Percentiles rank a stretch among this genome's conserved stretches.
Conservation (phyloP, 2,113 vertebrate species). For the Litocranius walleri region DNA sequence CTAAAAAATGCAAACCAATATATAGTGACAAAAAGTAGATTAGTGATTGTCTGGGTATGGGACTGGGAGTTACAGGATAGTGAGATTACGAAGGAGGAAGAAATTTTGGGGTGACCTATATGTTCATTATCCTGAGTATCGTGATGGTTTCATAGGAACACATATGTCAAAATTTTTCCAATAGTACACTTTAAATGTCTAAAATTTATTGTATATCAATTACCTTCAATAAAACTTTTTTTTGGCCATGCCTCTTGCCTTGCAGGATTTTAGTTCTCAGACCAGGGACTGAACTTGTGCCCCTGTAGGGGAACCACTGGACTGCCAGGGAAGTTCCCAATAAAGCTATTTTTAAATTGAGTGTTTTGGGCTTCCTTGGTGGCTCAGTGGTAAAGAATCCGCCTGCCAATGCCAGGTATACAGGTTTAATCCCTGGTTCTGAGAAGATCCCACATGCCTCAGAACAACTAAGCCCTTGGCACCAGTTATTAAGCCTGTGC, state of each 20-base stretch:
- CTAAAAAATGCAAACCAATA: neutral
- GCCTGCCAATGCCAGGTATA: neutral
- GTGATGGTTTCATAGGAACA: neutral
- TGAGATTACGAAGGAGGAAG: neutral
- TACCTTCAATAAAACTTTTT: neutral
- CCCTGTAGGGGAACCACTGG: neutral
- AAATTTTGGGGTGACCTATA: neutral
- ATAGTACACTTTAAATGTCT: neutral
- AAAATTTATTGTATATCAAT: neutral
- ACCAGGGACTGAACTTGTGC: neutral
- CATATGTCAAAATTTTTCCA: neutral
- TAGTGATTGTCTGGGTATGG: neutral
- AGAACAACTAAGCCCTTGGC: neutral
- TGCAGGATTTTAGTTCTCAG: neutral
- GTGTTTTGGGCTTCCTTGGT: neutral
- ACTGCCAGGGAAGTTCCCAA: neutral
- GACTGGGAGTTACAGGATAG: neutral
- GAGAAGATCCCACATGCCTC: neutral
- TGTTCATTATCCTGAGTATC: neutral
- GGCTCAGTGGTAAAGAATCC: neutral
- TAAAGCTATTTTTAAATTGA: neutral
- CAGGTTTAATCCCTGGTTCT: neutral
- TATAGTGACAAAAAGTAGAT: neutral
- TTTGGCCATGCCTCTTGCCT: neutral
- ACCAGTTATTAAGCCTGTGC: neutral